phyloP scores from a whole-genome alignment of 2,888 invertebrate species.

The Orthosia incerta region DNA sequence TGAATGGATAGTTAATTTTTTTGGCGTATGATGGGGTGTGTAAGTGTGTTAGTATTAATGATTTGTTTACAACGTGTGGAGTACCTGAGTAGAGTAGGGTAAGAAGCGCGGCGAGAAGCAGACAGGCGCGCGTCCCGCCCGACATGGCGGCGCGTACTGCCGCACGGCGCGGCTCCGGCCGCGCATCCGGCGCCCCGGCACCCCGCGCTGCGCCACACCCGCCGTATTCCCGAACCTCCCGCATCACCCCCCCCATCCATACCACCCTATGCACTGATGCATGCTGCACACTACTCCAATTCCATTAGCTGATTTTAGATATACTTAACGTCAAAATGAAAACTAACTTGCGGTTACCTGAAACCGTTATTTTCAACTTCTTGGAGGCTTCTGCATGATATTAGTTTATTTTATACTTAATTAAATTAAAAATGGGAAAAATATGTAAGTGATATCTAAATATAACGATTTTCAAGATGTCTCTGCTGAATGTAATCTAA shows the following conservation, averaged over 20 bases:
- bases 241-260: slow-evolving; percentile 60
- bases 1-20: background rate
- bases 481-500: background rate
- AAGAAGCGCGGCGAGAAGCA: slow-evolving; percentile 81
- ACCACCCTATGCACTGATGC: slow-evolving; percentile 61
- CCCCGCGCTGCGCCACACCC: slow-evolving; percentile 61
- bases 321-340: slow-evolving; percentile 8
- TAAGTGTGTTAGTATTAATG: slow-evolving; percentile 11
- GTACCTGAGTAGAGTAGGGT: slow-evolving; percentile 88
- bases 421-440: background rate
- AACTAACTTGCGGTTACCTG: background rate
- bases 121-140: slow-evolving; percentile 85
- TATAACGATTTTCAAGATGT: background rate
- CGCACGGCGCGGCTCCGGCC: slow-evolving; percentile 71
- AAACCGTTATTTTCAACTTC: background rate
- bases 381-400: background rate
- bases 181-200: slow-evolving; percentile 69
- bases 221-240: slow-evolving; percentile 59
- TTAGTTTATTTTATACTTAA: background rate
- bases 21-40: background rate
- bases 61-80: slow-evolving; percentile 45
- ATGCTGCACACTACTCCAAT: slow-evolving; percentile 35
- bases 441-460: background rate
- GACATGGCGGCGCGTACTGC: slow-evolving; percentile 89
- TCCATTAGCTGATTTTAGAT: slow-evolving; percentile 26